Conservation (phyloP, 2,113 vertebrate species). For the Myotis brandtii region DNA sequence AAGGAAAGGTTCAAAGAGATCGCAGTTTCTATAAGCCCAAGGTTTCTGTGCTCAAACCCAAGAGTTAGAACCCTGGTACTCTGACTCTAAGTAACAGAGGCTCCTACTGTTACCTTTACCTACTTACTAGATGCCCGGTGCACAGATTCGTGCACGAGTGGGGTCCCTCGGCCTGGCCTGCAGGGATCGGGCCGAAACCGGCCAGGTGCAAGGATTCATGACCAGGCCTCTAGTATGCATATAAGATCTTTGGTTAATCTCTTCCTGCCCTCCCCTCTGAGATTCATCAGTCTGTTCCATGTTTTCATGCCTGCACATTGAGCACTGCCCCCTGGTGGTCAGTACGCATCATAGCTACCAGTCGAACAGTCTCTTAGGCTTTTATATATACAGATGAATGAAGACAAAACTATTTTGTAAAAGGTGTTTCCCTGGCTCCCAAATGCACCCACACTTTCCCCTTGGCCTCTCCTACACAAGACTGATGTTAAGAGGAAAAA, state of each 20-base stretch:
- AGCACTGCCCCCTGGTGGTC: no score
- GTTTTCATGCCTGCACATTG: no score
- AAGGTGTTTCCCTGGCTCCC: background rate
- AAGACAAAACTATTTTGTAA: background rate
- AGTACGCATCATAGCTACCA: no score
- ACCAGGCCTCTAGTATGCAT: no score
- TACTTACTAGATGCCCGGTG: background rate
- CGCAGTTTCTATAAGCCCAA: background rate
- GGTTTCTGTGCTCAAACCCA: background rate
- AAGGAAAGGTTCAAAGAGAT: background rate
- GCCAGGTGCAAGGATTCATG: no score
- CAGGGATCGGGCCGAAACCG: no score
- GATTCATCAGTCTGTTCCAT: no score
- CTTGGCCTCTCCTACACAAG: background rate
- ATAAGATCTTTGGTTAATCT: no score
- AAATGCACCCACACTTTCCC: background rate
- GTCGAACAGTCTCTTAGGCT: no score
- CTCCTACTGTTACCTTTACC: background rate
- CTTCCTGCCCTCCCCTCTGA: no score
- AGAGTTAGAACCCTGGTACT: background rate
- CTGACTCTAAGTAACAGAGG: background rate
- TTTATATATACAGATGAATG: background rate
- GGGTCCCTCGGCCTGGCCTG: no score
- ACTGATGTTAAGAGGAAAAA: background rate
- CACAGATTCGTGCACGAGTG: no score